Conservation (phyloP, 2,113 vertebrate species). For the Gallinago undulata region DNA sequence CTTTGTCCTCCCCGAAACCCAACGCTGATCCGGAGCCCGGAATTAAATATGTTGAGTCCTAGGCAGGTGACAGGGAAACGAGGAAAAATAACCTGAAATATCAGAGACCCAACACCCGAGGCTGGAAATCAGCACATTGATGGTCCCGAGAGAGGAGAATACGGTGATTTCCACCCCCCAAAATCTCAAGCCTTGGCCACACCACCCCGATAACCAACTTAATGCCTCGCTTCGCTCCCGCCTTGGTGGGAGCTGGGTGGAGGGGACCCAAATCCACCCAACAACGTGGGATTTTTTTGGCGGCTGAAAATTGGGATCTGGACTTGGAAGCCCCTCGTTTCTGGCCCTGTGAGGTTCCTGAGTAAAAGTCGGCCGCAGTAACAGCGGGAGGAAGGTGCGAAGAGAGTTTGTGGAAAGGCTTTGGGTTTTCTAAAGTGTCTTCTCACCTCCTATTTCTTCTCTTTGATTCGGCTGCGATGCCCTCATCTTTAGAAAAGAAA, state of each 20-base stretch:
- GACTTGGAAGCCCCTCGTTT: background rate
- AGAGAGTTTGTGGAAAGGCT: background rate
- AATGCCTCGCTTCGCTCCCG: fast-evolving
- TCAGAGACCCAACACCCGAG: background rate
- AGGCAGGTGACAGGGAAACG: background rate
- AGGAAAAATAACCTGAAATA: background rate
- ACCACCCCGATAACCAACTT: fast-evolving
- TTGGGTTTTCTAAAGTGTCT: background rate
- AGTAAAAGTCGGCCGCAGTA: background rate
- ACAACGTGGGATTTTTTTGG: fast-evolving
- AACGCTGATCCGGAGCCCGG: background rate
- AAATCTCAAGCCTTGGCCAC: background rate
- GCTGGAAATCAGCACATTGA: background rate
- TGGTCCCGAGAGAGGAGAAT: background rate
- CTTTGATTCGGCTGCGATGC: fast-evolving
- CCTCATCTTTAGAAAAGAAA: background rate
- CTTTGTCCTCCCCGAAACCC: background rate
- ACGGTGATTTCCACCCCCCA: background rate
- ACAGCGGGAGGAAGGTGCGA: fast-evolving
- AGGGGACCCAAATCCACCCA: background rate
- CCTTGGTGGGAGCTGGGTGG: too few relatives aligned
- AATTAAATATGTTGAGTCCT: fast-evolving
- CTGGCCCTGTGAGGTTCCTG: background rate
- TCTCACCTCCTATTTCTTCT: background rate
- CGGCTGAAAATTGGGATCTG: background rate